phyloP scores from a whole-genome alignment of 1,140 invertebrate species.

The Rhizoglyphus robini region DNA sequence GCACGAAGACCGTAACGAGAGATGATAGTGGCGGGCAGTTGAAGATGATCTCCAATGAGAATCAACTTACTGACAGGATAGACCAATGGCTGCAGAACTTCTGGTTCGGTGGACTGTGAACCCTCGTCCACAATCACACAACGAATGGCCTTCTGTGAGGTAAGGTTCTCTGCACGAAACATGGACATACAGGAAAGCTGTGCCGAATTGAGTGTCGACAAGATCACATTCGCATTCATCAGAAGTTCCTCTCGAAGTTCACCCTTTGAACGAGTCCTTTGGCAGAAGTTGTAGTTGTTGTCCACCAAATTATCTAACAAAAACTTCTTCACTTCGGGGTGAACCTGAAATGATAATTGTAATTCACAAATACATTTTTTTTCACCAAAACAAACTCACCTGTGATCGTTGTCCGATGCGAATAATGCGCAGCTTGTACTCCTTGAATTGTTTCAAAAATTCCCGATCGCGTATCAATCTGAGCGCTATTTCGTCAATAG shows the following conservation, averaged over 20 bases:
- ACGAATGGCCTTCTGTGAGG: conserved; percentile 43
- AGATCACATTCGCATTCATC: conserved; percentile 46
- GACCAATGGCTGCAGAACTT: conserved; percentile 60
- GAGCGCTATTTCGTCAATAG: conserved; percentile 55
- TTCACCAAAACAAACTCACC: too few species aligned
- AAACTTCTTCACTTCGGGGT: background rate
- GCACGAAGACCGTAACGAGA: conserved; percentile 44
- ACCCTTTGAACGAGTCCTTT: background rate
- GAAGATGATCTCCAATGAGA: conserved; percentile 74
- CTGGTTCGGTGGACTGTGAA: conserved; percentile 66
- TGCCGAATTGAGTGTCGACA: conserved; percentile 50
- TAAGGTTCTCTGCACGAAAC: conserved; percentile 22
- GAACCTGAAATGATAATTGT: too few species aligned
- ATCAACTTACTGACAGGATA: conserved; percentile 55
- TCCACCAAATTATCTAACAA: background rate
- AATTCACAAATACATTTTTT: too few species aligned
- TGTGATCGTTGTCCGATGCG: conserved; percentile 5
- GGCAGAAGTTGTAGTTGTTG: background rate
- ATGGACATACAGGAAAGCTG: conserved; percentile 28
- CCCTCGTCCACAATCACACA: conserved; percentile 84
- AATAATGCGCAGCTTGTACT: background rate
- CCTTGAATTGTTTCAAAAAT: background rate
- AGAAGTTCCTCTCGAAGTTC: conserved; percentile 33
- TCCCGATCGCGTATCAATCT: conserved; percentile 29
- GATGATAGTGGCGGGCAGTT: conserved; percentile 64